Evolutionary conservation across 2,113 vertebrate species (phyloP).

Genomic region (Albula glossodonta): DNA sequence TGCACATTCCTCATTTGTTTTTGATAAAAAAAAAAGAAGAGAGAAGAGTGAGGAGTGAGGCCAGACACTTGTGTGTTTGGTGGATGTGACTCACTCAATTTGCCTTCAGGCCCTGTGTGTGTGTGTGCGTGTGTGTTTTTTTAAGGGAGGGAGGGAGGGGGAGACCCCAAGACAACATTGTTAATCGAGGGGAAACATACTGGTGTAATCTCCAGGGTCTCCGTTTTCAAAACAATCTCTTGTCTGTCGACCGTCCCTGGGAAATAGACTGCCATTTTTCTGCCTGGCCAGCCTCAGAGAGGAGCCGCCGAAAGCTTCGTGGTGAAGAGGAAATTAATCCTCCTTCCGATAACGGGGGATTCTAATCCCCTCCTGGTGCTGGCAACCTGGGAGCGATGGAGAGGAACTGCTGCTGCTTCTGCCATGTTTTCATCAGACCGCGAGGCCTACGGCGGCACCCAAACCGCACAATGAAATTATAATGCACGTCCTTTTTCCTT

Average conservation of each 20-base stretch:
- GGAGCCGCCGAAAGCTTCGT: not conserved
- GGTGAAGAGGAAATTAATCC: not conserved
- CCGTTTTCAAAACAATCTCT: not conserved
- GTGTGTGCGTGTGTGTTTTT: not conserved
- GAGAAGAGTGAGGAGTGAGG: not conserved
- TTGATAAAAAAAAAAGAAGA: not conserved
- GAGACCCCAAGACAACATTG: not conserved
- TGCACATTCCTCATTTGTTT: not conserved
- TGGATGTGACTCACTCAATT: not conserved
- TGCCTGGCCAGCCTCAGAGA: not conserved
- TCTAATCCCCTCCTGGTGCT: not conserved
- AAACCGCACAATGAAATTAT: not conserved
- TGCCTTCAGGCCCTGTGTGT: not conserved
- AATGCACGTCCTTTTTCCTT: not conserved
- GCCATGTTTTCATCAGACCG: not conserved
- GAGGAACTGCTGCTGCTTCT: not conserved
- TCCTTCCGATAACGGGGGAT: not conserved
- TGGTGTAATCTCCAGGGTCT: not conserved
- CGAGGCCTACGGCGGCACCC: not conserved
- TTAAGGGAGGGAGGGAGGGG: not conserved
- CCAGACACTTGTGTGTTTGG: not conserved
- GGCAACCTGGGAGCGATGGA: not conserved
- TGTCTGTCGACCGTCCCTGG: not conserved
- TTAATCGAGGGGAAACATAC: not conserved
- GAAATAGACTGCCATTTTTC: not conserved